Evolutionary conservation across 1,140 invertebrate species (phyloP), one percentile per base, ranked within the genome.

Genomic region (Zophobas morio): DNA sequence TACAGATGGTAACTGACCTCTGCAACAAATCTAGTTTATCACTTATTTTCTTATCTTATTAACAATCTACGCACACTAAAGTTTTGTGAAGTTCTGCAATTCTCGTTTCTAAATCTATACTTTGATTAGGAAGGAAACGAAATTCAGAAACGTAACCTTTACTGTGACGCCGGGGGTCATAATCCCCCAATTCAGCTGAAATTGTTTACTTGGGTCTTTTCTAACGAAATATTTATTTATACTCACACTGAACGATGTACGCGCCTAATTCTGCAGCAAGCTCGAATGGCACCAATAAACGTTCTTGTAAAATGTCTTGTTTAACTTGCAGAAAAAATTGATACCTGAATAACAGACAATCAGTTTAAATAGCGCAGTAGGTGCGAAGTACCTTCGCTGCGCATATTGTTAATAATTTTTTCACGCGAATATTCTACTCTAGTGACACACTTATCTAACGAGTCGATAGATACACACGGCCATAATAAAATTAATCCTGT

Each of bases 121-220:
- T 96, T 87, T 99, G 97, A 87, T 97, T 96, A 32, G 96, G 92
- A 74, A 99, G 89, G 86, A 99, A 96, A 70, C 96, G 92, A 88
- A 99, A 99, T 90, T 99, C 98, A 0, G 97, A 99, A 37, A 99
- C 94, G 85, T 98, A 98, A 33, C 96, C 96, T 6, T 93, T 91
- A 1, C 93, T 93, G 87, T 99, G 98, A 35, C 95, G 89, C 74
- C 95, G 88, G 34, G 93, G 92, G 87, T 99, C 98, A 88, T 96
- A 99, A 89, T 99, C 98, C 1, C 98, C 98, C 51, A 99, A 90
- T 89, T 99, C 98, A 81, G 98, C 98, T 99, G 89, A 70, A 91
- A 89, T 84, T 86, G 82, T 42, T 87, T 77, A 79, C 47, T 37
- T 36, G 35, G 77, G 40, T 37, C 51, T 57, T n/a, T 40, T 75